Percentiles rank a stretch among this genome's conserved stretches.
phyloP scores from a whole-genome alignment of 2,888 invertebrate genomes.

The Drosophila emarginata region DNA sequence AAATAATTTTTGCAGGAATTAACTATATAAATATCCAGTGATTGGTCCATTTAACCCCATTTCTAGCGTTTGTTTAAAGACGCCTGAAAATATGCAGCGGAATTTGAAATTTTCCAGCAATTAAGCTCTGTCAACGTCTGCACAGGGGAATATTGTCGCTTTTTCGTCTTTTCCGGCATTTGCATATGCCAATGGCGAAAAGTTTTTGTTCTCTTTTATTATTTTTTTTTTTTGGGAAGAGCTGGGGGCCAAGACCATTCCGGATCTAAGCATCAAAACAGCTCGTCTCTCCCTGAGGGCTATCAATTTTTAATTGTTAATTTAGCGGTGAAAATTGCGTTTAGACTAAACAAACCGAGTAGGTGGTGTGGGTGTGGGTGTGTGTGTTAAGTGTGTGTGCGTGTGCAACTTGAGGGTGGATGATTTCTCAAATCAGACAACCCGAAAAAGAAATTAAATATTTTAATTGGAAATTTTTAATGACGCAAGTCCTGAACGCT shows the following conservation, averaged over 20 bases:
- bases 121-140: constrained; percentile 51
- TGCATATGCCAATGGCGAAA: constrained; percentile 46
- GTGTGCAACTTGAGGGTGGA: constrained; percentile 7
- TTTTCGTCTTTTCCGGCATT: constrained; percentile 24
- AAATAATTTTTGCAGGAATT: background rate
- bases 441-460: constrained; percentile 74
- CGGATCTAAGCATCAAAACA: constrained; percentile 27
- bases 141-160: constrained; percentile 34
- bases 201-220: constrained; percentile 11
- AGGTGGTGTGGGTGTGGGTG: background rate
- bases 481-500: constrained; percentile 38
- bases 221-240: background rate
- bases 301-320: constrained; percentile 78
- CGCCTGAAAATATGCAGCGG: constrained; percentile 51
- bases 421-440: constrained; percentile 61
- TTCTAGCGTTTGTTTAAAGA: constrained; percentile 16
- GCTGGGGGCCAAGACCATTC: background rate
- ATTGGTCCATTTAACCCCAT: constrained; percentile 25
- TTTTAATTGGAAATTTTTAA: constrained; percentile 78
- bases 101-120: constrained; percentile 64
- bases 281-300: constrained; percentile 56
- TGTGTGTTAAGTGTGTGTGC: background rate
- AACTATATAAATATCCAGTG: background rate
- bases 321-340: constrained; percentile 74
- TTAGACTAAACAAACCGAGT: constrained; percentile 54